Conservation (phyloP, 2,888 invertebrate genomes). For the Luffia ferchaultella region DNA sequence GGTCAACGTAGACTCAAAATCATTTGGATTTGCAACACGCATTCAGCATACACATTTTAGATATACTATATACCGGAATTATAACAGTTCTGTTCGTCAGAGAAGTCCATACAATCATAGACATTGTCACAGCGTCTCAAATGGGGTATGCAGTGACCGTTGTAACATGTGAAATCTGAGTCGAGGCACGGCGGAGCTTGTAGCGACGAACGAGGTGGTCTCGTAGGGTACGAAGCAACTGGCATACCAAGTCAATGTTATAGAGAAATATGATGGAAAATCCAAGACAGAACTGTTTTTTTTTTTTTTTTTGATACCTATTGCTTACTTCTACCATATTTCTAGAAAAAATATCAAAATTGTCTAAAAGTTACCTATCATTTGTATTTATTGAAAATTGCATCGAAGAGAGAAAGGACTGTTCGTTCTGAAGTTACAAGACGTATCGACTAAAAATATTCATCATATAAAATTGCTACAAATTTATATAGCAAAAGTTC, state of each 20-base stretch:
- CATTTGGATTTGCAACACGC: slow-evolving; percentile 7
- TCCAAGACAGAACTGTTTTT: no score
- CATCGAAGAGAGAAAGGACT: no score
- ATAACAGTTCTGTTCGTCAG: slow-evolving; percentile 89
- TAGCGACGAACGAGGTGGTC: neutral
- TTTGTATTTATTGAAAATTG: no score
- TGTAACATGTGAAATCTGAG: slow-evolving; percentile 78
- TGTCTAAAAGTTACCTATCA: no score
- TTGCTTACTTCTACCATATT: no score
- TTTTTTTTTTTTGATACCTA: no score
- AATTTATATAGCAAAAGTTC: no score
- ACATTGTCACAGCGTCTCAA: slow-evolving; percentile 85
- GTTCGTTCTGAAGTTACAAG: no score
- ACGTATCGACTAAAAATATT: no score
- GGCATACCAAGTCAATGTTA: neutral
- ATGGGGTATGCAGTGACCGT: slow-evolving; percentile 78
- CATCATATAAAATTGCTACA: no score
- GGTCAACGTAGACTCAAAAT: slow-evolving; percentile 7
- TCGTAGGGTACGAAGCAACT: neutral
- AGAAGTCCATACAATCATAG: slow-evolving; percentile 91
- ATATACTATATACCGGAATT: slow-evolving; percentile 45
- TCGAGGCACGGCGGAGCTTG: slow-evolving; percentile 57
- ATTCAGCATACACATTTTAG: slow-evolving; percentile 29
- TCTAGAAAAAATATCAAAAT: no score
- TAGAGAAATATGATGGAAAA: neutral